Evolutionary conservation across 2,797 vertebrate genomes (phyloP), one percentile per base, ranked within the genome.

Genomic region (Decapterus maruadsi): DNA sequence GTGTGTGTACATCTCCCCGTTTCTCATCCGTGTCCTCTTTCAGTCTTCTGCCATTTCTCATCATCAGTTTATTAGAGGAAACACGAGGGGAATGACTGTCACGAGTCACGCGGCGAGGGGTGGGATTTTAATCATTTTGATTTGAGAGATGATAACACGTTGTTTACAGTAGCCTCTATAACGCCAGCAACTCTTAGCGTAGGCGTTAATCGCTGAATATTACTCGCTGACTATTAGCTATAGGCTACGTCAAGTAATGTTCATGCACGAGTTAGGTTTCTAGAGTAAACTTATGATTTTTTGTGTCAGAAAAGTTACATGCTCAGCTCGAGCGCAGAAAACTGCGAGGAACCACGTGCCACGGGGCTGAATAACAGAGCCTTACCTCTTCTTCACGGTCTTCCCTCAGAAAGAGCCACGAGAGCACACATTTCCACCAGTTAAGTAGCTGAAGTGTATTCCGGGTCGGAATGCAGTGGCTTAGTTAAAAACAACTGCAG

Each of bases 371-470:
- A 20, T 26, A 51, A 19, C 42, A 58, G 29, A 55, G 38, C 45
- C 92, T 90, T 90, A 92, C 93, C 91, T 90, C 71, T 60, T 72
- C 68, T 31, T 29, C 12, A 51, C 46, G 16, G 67, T 83, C 65
- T 68, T 57, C 34, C 46, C 43, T 9, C 2, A 40, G 56, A 68
- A 77, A 53, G 48, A 53, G 43, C 22, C 50, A 42, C 29, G 4
- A 38, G 19, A 51, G 46, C 8, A 7, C 46, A 43, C 7, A 51
- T 73, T 46, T 68, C 46, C 54, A 57, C 55, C 53, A 58, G 20
- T 42, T 56, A 64, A 72, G 43, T 19, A 63, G 61, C 64, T 31
- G 13, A 40, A 58, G 36, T 54, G 6, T 48, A 64, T 43, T 53
- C 75, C 67, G 48, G 10, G 14, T 40, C 36, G 75, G 72, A 83